These are phyloP conservation scores for Eutolmus rufibarbis DNA, from an alignment of 2,888 invertebrate species.

Conservation along the genomic window DNA sequence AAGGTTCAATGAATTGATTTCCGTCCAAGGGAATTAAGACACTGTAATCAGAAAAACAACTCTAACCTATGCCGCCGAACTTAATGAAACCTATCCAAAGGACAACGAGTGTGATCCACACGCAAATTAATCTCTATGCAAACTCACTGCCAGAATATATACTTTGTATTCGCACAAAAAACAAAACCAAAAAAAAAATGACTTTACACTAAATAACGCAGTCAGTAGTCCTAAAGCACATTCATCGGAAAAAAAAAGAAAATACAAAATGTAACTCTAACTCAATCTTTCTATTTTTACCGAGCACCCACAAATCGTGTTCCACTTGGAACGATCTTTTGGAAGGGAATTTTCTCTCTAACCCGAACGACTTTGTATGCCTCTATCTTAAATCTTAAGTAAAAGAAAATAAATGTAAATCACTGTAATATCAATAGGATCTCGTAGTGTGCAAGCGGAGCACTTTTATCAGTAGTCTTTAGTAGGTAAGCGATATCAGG, in stretches of 20 bases:
- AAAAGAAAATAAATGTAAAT: background rate
- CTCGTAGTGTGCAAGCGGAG: background rate
- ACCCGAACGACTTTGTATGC: background rate
- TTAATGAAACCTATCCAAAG: slow-evolving; percentile 38
- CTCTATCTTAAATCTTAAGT: background rate
- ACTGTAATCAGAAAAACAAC: background rate
- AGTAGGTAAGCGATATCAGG: background rate
- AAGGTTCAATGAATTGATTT: slow-evolving; percentile 39
- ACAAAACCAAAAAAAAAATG: background rate
- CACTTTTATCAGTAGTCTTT: background rate
- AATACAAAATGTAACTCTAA: background rate
- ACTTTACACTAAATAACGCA: background rate
- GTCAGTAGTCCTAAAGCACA: slow-evolving; percentile 29
- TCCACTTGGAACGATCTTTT: background rate
- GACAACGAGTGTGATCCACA: background rate
- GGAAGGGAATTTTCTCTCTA: background rate
- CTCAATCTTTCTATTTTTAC: background rate
- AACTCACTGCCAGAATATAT: slow-evolving; percentile 28
- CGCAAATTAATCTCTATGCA: slow-evolving; percentile 2
- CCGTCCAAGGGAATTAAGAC: slow-evolving; percentile 46
- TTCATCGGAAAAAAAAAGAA: background rate
- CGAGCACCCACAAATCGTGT: background rate
- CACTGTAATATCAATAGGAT: background rate
- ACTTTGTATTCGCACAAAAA: slow-evolving; percentile 23
- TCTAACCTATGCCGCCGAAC: background rate